phyloP scores from a whole-genome alignment of 1,140 invertebrate species.

The Drosophila parvula region DNA sequence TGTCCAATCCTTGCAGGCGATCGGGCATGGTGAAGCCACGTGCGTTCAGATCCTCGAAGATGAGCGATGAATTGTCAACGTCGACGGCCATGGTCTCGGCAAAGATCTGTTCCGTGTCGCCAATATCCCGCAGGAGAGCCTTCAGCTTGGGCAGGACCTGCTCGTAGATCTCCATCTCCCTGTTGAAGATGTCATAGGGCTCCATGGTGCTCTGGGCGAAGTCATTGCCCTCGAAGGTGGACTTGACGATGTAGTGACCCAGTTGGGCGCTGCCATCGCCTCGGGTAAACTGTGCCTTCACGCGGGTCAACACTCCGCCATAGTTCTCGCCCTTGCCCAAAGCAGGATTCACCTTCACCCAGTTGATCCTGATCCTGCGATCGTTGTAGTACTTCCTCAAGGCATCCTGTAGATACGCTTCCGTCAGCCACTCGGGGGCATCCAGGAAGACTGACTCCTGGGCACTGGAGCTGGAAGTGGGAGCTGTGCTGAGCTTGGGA shows the following conservation, averaged over 20 bases:
- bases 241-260: constrained; percentile 72
- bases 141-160: constrained; percentile 77
- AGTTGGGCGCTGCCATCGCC: constrained; percentile 36
- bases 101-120: constrained; percentile 71
- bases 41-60: constrained; percentile 78
- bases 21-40: constrained; percentile 84
- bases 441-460: constrained; percentile 26
- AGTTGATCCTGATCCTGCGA: constrained; percentile 46
- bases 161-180: constrained; percentile 80
- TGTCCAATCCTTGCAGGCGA: constrained; percentile 85
- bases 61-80: constrained; percentile 57
- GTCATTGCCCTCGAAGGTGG: constrained; percentile 74
- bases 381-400: constrained; percentile 64
- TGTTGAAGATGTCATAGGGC: constrained; percentile 80
- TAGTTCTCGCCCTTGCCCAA: constrained; percentile 80
- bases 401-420: constrained; percentile 58
- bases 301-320: constrained; percentile 70
- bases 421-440: constrained; percentile 72
- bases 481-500: constrained; percentile 34
- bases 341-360: constrained; percentile 62
- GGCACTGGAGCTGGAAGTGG: background rate
- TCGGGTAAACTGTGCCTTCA: constrained; percentile 50
- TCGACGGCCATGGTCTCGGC: constrained; percentile 75
- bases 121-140: constrained; percentile 57
- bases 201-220: constrained; percentile 64